Conservation (phyloP, 2,888 invertebrate genomes). For the Monochamus alternatus region DNA sequence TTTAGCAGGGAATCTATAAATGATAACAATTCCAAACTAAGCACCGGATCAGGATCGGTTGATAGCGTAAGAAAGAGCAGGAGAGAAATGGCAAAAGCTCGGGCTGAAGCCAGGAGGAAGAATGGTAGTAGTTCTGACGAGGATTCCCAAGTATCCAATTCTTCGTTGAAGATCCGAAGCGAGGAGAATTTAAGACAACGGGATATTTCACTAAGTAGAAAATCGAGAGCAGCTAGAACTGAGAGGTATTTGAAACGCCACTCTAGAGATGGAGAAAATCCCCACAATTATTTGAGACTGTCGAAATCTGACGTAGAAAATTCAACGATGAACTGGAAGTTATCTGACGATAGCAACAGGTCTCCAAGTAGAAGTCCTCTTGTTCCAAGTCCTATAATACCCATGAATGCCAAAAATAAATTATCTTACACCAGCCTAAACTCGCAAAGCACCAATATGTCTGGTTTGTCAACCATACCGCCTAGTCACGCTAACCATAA, state of each 20-base stretch:
- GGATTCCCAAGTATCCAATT: constrained; percentile 80
- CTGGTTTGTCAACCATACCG: constrained; percentile 69
- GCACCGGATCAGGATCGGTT: constrained; percentile 69
- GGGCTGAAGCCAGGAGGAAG: constrained; percentile 78
- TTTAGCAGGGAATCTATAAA: constrained; percentile 54
- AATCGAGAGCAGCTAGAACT: constrained; percentile 83
- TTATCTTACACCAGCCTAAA: constrained; percentile 56
- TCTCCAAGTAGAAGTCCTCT: constrained; percentile 64
- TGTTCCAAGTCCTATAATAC: constrained; percentile 45
- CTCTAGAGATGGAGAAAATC: constrained; percentile 81
- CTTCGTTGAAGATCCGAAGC: constrained; percentile 79
- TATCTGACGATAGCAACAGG: constrained; percentile 58
- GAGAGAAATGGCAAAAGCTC: constrained; percentile 77
- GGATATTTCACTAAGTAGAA: constrained; percentile 76
- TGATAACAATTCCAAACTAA: constrained; percentile 57
- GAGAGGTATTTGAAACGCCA: constrained; percentile 86
- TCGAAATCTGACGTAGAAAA: constrained; percentile 66
- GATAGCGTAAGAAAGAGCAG: constrained; percentile 75
- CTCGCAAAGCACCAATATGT: constrained; percentile 59
- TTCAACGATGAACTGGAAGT: constrained; percentile 52
- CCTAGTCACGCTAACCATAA: constrained; percentile 65
- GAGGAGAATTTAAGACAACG: constrained; percentile 75
- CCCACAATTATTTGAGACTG: constrained; percentile 60
- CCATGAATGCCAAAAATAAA: constrained; percentile 47
- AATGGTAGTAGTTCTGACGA: constrained; percentile 82